Base-by-base conservation (phyloP, 2,888 invertebrate genomes). In the Himalopsyche tibetana region DNA sequence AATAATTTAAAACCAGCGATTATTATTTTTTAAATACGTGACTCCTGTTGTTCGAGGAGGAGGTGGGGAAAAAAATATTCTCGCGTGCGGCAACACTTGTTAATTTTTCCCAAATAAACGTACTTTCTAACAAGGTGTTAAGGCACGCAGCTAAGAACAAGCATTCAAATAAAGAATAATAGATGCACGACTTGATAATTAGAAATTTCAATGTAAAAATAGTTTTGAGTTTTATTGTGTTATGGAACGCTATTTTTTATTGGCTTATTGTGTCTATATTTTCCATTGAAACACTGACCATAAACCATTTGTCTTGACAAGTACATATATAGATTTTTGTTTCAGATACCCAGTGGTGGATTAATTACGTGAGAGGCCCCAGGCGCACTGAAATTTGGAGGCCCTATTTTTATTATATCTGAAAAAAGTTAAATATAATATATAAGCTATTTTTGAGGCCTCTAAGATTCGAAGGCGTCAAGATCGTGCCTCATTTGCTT, bases 41-140 rank as follows among this genome's bases (percentile, higher is more conserved):
- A 63, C 63, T 63, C 63, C 63, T 63, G 63, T 63, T 63, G 9
- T 1, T n/a, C 2, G 63, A 19, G 63, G 19, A 63, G 19, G 63
- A 12, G 63, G 63, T 11, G 45, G 45, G 45, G 63, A 15, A 63
- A 63, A 63, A 63, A 63, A 63, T 56, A 17, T 19, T 63, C 63
- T 63, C 63, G 63, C 63, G 63, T 63, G 63, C 28, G 63, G 63
- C 63, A 63, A 63, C 63, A 63, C 63, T 19, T 28, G 28, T 63
- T 63, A 63, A 63, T 63, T 63, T 63, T 63, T 19, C 63, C 63
- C 63, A 63, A 63, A 63, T 63, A 63, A 63, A 63, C 19, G 6
- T 63, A 63, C 63, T 63, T 82, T 82, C 82, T 51, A 82, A 55
- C 82, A 55, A 82, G 82, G 82, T 82, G 82, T 28, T 51, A 82